phyloP scores from a whole-genome alignment of 2,113 vertebrate genomes.

The Geococcyx californianus region DNA sequence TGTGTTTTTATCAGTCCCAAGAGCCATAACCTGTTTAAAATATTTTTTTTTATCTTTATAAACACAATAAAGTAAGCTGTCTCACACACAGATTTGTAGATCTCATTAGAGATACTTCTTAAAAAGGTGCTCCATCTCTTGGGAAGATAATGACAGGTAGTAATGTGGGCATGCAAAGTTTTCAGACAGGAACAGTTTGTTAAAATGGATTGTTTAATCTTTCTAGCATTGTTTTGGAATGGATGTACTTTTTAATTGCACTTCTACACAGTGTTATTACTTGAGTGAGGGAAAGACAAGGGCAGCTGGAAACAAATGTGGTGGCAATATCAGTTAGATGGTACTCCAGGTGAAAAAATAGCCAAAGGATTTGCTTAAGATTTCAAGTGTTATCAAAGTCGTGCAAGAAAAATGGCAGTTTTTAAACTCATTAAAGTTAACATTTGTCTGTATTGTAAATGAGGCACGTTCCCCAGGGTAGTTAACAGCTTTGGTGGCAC shows the following conservation, averaged over 20 bases:
- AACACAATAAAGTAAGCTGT: constrained; percentile 76
- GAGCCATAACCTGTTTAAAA: constrained; percentile 73
- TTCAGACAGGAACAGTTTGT: constrained; percentile 31
- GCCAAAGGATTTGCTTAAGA: constrained; percentile 2
- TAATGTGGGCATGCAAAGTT: constrained; percentile 69
- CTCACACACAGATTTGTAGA: constrained; percentile 71
- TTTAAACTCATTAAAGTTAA: constrained; percentile 71
- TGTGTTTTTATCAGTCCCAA: constrained; percentile 72
- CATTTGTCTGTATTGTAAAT: constrained; percentile 69
- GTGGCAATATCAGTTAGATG: neutral
- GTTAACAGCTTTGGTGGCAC: constrained; percentile 75
- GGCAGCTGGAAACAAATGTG: neutral
- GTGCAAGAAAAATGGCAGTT: constrained; percentile 49
- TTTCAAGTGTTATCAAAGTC: constrained; percentile 39
- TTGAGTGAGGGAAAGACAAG: neutral
- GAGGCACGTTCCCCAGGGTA: constrained; percentile 72
- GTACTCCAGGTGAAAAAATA: constrained; percentile 21
- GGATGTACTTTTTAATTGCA: neutral
- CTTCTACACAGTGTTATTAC: neutral
- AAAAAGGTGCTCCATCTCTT: constrained; percentile 66
- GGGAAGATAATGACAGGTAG: constrained; percentile 66
- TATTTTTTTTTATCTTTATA: constrained; percentile 73
- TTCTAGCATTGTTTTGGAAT: neutral
- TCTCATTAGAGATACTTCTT: constrained; percentile 76
- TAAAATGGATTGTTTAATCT: constrained; percentile 53